These are phyloP conservation scores for Germaria angustata DNA, from an alignment of 2,888 invertebrate genomes.

Conservation along the genomic window DNA sequence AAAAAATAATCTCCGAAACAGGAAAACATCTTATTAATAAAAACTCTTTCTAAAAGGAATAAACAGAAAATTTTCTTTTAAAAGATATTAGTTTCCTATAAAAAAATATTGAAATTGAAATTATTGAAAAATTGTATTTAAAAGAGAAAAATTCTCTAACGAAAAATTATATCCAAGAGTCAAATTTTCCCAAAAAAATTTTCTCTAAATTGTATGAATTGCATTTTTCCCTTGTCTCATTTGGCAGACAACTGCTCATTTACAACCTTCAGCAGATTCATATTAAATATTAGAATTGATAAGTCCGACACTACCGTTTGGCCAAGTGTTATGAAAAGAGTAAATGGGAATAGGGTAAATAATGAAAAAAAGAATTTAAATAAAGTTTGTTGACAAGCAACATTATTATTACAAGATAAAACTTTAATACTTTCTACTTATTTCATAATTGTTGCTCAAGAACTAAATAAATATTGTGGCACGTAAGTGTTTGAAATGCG, in stretches of 20 bases:
- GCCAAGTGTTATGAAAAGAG: too few relatives aligned
- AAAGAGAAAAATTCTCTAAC: neutral
- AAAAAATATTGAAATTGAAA: too few relatives aligned
- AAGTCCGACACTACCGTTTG: neutral
- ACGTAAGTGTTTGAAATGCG: slow-evolving; percentile 28
- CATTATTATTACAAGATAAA: slow-evolving; percentile 41
- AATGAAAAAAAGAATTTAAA: too few relatives aligned
- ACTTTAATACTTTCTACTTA: neutral
- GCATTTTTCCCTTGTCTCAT: too few relatives aligned
- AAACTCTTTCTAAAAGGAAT: too few relatives aligned
- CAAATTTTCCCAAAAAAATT: too few relatives aligned
- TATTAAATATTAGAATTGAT: neutral
- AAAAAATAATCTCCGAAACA: neutral
- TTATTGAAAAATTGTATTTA: neutral
- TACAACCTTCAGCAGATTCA: neutral
- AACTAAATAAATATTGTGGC: slow-evolving; percentile 20
- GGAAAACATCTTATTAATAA: too few relatives aligned
- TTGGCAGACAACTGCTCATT: neutral
- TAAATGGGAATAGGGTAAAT: too few relatives aligned
- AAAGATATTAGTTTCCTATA: neutral
- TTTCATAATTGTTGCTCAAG: too few relatives aligned
- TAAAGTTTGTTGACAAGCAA: neutral
- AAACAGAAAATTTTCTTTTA: too few relatives aligned
- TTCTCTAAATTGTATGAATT: too few relatives aligned
- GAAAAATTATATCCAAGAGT: neutral